phyloP scores from a whole-genome alignment of 2,797 vertebrate genomes.

The Eremophila alpestris region DNA sequence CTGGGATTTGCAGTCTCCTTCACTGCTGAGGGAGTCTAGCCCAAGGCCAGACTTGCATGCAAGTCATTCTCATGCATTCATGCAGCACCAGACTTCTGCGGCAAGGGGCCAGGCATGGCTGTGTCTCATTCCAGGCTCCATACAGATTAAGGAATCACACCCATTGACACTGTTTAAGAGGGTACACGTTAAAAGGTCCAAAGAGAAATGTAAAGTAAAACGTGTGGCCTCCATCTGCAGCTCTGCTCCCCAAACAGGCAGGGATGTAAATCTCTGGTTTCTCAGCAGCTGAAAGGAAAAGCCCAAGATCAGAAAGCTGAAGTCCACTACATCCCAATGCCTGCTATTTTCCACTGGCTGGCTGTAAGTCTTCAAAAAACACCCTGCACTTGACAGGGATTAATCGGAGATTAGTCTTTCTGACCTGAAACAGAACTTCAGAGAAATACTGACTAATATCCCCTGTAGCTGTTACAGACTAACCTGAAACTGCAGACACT shows the following conservation, averaged over 20 bases:
- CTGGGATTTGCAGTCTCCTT: not conserved
- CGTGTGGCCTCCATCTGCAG: not conserved
- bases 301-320: not conserved
- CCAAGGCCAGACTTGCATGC: not conserved
- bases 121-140: not conserved
- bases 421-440: not conserved
- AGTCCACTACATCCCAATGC: not conserved
- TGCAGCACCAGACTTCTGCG: not conserved
- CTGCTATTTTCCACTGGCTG: not conserved
- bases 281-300: not conserved
- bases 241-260: not conserved
- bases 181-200: not conserved
- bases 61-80: not conserved
- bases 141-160: not conserved
- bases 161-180: not conserved
- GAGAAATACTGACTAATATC: not conserved
- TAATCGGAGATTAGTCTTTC: not conserved
- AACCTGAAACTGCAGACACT: not conserved
- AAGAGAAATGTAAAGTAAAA: not conserved
- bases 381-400: not conserved
- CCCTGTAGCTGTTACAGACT: not conserved
- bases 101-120: not conserved
- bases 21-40: not conserved
- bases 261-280: not conserved
- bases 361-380: not conserved